Conservation (phyloP, 2,888 invertebrate genomes). For the Iselma pallidipennis region DNA sequence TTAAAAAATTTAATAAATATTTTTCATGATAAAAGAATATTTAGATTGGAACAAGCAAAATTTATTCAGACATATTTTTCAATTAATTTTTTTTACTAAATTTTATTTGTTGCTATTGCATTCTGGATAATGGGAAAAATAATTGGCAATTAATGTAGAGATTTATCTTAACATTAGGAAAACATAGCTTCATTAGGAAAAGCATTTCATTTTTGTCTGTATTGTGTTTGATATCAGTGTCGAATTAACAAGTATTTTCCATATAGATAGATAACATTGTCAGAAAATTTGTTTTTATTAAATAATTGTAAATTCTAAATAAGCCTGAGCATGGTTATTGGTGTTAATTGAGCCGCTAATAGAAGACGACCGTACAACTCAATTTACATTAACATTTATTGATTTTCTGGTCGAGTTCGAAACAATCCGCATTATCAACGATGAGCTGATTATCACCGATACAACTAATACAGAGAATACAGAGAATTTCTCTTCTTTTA, state of each 20-base stretch:
- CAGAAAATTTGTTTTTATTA: too few relatives aligned
- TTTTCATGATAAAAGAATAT: not conserved
- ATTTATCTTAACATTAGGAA: too few relatives aligned
- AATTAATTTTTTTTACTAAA: not conserved
- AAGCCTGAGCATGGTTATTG: too few relatives aligned
- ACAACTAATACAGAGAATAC: too few relatives aligned
- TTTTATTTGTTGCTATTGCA: not conserved
- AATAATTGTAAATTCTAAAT: too few relatives aligned
- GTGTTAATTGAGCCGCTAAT: too few relatives aligned
- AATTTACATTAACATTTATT: not conserved
- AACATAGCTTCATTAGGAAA: too few relatives aligned
- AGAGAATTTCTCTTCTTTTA: too few relatives aligned
- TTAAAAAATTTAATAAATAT: not conserved
- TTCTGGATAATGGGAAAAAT: not conserved
- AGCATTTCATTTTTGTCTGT: too few relatives aligned
- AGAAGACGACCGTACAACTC: not conserved
- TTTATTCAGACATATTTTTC: not conserved
- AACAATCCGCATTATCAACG: not conserved
- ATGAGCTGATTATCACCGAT: not conserved
- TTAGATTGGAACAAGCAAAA: not conserved
- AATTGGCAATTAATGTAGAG: not conserved
- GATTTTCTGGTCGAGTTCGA: not conserved
- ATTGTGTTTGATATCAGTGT: too few relatives aligned
- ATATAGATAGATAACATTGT: too few relatives aligned
- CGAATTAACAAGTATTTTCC: too few relatives aligned